Evolutionary conservation across 2,797 vertebrate genomes (phyloP).

Genomic region (Thunnus albacares): DNA sequence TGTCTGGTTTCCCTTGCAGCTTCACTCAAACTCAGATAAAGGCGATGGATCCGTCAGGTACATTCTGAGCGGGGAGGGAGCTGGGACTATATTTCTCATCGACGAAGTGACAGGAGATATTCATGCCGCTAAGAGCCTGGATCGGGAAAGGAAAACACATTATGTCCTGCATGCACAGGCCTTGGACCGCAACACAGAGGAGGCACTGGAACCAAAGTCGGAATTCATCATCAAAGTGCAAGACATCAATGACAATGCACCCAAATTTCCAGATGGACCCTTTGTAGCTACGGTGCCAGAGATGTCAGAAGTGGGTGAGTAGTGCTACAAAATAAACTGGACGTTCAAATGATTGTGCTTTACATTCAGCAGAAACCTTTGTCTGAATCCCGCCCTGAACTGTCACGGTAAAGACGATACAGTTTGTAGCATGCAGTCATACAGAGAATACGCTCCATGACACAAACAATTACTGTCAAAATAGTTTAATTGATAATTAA

Average conservation of each 20-base stretch:
- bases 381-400: background rate
- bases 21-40: conserved; percentile 99
- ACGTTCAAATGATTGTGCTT: conserved; percentile 23
- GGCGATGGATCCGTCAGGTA: conserved; percentile 98
- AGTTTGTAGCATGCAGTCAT: no score
- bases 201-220: conserved; percentile 96
- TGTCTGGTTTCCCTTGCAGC: conserved; percentile 82
- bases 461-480: no score
- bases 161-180: conserved; percentile 98
- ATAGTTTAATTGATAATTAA: no score
- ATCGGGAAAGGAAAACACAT: conserved; percentile 96
- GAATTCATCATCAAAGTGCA: conserved; percentile 99
- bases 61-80: conserved; percentile 97
- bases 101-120: conserved; percentile 98
- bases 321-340: conserved; percentile 21
- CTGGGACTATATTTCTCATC: conserved; percentile 97
- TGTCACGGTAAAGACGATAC: no score
- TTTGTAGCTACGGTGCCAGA: conserved; percentile 95
- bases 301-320: conserved; percentile 98
- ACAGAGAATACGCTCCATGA: no score
- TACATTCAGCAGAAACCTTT: conserved; percentile 7
- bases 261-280: conserved; percentile 97
- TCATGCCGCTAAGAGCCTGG: conserved; percentile 96
- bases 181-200: conserved; percentile 94
- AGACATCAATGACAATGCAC: conserved; percentile 99